Evolutionary conservation across 2,113 vertebrate genomes (phyloP).

Genomic region (Sterrhoptilus dennistouni): DNA sequence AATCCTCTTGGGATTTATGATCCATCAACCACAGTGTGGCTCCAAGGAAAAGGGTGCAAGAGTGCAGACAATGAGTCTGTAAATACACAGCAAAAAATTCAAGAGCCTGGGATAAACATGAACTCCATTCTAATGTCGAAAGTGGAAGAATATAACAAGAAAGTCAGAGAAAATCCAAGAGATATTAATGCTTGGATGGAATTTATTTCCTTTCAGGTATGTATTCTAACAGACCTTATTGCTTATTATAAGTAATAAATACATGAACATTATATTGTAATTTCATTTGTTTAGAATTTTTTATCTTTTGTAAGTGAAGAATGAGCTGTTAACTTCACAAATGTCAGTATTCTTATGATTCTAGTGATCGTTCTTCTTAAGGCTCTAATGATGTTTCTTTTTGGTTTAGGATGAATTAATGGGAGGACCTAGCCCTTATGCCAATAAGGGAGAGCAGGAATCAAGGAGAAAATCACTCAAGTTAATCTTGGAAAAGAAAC

Average conservation of each 20-base stretch:
- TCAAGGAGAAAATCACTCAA: constrained; percentile 72
- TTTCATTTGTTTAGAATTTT: neutral
- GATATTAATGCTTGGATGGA: constrained; percentile 88
- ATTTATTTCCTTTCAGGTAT: constrained; percentile 91
- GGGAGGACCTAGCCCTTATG: constrained; percentile 71
- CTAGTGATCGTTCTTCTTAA: neutral
- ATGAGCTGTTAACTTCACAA: neutral
- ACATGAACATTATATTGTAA: neutral
- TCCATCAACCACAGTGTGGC: constrained; percentile 83
- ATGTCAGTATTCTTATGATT: neutral
- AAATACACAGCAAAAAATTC: neutral
- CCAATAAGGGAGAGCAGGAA: constrained; percentile 69
- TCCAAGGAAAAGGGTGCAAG: constrained; percentile 84
- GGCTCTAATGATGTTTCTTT: neutral
- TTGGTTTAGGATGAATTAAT: constrained; percentile 81
- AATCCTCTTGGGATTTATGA: constrained; percentile 95
- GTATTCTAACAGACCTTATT: neutral
- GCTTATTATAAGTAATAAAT: neutral
- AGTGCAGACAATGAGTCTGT: constrained; percentile 24
- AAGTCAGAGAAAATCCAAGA: constrained; percentile 86
- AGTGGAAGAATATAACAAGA: constrained; percentile 91
- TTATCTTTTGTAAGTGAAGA: neutral
- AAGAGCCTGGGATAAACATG: constrained; percentile 15
- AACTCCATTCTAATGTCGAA: constrained; percentile 54
- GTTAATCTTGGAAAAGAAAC: constrained; percentile 89